Evolutionary conservation across 2,797 vertebrate genomes (phyloP).

Genomic region (Fistularia commersonii): DNA sequence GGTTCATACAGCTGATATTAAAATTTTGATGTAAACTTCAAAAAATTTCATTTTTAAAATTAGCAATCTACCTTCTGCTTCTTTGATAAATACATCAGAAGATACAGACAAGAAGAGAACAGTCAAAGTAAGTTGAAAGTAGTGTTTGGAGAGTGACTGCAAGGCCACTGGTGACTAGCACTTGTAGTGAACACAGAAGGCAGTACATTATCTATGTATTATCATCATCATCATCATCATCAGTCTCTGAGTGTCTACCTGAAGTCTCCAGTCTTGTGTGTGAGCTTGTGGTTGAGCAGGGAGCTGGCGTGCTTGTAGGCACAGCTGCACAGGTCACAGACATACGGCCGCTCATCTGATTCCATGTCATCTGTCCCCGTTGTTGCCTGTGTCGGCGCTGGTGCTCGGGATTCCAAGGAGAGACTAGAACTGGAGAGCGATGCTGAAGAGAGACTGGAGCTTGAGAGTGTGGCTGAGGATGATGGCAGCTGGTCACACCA

Average conservation of each 20-base stretch:
- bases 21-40: too few relatives aligned
- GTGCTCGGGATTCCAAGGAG: slow-evolving; percentile 59
- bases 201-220: not conserved
- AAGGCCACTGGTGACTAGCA: too few relatives aligned
- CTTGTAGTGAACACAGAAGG: too few relatives aligned
- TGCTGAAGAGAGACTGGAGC: slow-evolving; percentile 59
- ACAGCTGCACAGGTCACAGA: slow-evolving; percentile 81
- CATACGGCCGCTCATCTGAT: slow-evolving; percentile 75
- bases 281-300: slow-evolving; percentile 84
- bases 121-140: too few relatives aligned
- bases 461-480: slow-evolving; percentile 58
- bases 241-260: slow-evolving; percentile 49
- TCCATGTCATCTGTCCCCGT: slow-evolving; percentile 60
- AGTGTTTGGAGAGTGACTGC: too few relatives aligned
- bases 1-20: too few relatives aligned
- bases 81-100: too few relatives aligned
- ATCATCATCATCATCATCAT: too few relatives aligned
- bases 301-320: slow-evolving; percentile 83
- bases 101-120: too few relatives aligned
- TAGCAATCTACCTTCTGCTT: too few relatives aligned
- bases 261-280: slow-evolving; percentile 80
- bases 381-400: slow-evolving; percentile 14
- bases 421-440: slow-evolving; percentile 64
- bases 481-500: slow-evolving; percentile 71
- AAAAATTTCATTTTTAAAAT: too few relatives aligned